These are phyloP conservation scores for Lasioglossum leucozonium DNA, from an alignment of 2,888 invertebrate genomes.

Conservation along the genomic window DNA sequence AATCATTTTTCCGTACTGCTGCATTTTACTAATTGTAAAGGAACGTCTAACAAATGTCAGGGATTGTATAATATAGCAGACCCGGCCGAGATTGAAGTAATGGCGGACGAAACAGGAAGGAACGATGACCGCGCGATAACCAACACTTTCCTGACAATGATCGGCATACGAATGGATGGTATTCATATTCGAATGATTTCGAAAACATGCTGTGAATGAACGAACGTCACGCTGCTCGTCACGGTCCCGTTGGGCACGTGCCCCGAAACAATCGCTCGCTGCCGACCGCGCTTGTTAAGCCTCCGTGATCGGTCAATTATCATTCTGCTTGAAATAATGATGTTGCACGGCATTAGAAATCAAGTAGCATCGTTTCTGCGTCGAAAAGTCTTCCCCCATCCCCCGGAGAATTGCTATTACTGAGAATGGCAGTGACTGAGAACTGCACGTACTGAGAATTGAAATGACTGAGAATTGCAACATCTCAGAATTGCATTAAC, in stretches of 20 bases:
- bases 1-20: too few species aligned
- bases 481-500: too few species aligned
- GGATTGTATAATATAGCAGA: not conserved
- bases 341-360: conserved; percentile 38
- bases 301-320: conserved; percentile 62
- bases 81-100: not conserved
- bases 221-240: conserved; percentile 49
- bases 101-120: not conserved
- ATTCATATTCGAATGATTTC: conserved; percentile 46
- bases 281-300: conserved; percentile 39
- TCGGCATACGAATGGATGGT: conserved; percentile 1
- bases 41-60: too few species aligned
- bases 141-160: conserved; percentile 20
- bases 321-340: conserved; percentile 72
- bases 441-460: too few species aligned
- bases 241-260: conserved; percentile 64
- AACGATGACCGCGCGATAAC: conserved; percentile 21
- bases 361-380: not conserved
- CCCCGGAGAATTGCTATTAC: too few species aligned
- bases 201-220: conserved; percentile 45
- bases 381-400: not conserved
- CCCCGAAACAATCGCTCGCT: conserved; percentile 58
- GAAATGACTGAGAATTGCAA: too few species aligned
- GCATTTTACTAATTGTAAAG: too few species aligned
- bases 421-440: too few species aligned